Percentiles rank a stretch among this genome's conserved stretches.
phyloP scores from a whole-genome alignment of 2,113 vertebrate genomes.

The Peromyscus californicus region DNA sequence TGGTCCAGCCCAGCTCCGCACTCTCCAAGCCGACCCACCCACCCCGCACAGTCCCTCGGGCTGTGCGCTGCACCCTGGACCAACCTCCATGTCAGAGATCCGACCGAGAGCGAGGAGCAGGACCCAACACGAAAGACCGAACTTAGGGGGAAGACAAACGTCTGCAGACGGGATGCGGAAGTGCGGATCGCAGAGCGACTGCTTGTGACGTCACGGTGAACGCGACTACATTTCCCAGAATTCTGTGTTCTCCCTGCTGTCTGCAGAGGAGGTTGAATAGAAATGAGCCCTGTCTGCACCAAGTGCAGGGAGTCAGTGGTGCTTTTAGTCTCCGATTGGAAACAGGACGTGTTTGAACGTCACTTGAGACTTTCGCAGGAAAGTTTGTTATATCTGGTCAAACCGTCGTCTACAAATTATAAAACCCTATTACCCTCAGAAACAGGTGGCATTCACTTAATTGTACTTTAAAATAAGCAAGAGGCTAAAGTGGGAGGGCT shows the following conservation, averaged over 20 bases:
- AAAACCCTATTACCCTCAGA: not conserved
- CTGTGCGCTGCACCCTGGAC: not conserved
- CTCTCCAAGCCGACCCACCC: not conserved
- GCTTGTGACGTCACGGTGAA: not conserved
- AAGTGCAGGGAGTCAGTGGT: no score
- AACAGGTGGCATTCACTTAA: no score
- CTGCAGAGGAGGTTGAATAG: not conserved
- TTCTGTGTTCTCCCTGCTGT: not conserved
- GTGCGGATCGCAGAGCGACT: not conserved
- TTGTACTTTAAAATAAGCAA: not conserved
- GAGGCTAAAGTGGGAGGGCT: not conserved
- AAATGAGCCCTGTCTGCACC: rapidly evolving
- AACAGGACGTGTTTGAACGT: not conserved
- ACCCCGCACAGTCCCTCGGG: not conserved
- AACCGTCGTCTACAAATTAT: not conserved
- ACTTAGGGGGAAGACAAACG: not conserved
- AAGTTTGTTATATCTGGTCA: not conserved
- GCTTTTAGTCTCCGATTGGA: not conserved
- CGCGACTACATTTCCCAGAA: slow-evolving; percentile 6
- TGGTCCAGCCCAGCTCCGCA: no score
- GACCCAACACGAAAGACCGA: not conserved
- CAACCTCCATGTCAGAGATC: not conserved
- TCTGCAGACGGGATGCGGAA: slow-evolving; percentile 17
- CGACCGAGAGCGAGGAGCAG: not conserved
- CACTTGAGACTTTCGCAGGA: not conserved